These are phyloP conservation scores for Pristiophorus japonicus DNA, from an alignment of 2,113 vertebrate species.

Conservation along the genomic window DNA sequence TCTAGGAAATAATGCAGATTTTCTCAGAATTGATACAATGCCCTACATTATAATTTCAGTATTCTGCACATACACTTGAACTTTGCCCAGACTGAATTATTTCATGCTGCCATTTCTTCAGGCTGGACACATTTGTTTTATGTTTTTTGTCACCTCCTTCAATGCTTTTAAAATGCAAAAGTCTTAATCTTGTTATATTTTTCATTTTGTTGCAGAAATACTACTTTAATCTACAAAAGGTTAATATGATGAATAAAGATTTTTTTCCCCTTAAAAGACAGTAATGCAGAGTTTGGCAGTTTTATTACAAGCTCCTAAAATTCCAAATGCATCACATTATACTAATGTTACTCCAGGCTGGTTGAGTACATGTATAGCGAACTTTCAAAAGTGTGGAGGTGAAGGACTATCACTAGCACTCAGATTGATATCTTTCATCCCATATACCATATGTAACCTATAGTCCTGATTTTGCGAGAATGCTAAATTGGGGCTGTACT, in stretches of 20 bases:
- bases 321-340: slow-evolving; percentile 36
- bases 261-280: neutral
- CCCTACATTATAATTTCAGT: slow-evolving; percentile 23
- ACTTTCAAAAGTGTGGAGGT: neutral
- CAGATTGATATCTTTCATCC: neutral
- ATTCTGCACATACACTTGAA: slow-evolving; percentile 29
- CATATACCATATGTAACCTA: neutral
- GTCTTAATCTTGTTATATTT: slow-evolving; percentile 38
- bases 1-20: slow-evolving; percentile 28
- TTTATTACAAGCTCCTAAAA: slow-evolving; percentile 30
- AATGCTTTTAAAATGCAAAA: slow-evolving; percentile 29
- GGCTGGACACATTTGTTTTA: slow-evolving; percentile 31
- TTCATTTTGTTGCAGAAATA: slow-evolving; percentile 35
- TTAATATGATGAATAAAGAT: slow-evolving; percentile 35
- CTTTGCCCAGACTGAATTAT: slow-evolving; percentile 37
- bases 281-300: slow-evolving; percentile 36
- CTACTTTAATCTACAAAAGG: slow-evolving; percentile 31
- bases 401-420: neutral
- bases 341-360: neutral
- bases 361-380: neutral
- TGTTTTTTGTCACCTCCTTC: slow-evolving; percentile 34
- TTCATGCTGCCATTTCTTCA: slow-evolving; percentile 8
- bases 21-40: slow-evolving; percentile 26
- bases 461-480: neutral
- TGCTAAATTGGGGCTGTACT: neutral